phyloP scores from a whole-genome alignment of 2,888 invertebrate species.

The Campaea margaritaria region DNA sequence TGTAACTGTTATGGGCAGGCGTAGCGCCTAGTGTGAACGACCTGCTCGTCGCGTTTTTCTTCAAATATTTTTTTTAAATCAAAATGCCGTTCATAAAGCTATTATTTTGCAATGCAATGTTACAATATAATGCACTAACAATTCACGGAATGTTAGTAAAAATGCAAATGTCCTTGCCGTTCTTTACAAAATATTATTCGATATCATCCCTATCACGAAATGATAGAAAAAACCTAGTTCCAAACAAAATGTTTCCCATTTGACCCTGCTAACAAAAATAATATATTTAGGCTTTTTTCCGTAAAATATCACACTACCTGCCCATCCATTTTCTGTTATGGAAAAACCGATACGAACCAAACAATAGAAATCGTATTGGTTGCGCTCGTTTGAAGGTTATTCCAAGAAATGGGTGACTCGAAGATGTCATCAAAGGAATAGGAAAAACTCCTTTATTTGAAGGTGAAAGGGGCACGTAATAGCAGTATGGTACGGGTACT shows the following conservation, averaged over 20 bases:
- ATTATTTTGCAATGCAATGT: too few relatives aligned
- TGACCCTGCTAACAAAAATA: constrained; percentile 32
- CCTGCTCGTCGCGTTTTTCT: too few relatives aligned
- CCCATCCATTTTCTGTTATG: constrained; percentile 44
- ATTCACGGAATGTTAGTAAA: too few relatives aligned
- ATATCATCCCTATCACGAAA: not conserved
- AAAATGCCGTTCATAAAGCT: too few relatives aligned
- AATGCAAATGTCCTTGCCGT: too few relatives aligned
- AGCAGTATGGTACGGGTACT: constrained; percentile 11
- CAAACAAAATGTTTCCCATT: constrained; percentile 26
- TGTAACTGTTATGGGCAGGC: too few relatives aligned
- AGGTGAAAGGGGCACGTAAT: constrained; percentile 27
- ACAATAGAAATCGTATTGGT: constrained; percentile 39
- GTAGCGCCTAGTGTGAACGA: too few relatives aligned
- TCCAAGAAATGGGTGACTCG: constrained; percentile 36
- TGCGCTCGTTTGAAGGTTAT: constrained; percentile 35
- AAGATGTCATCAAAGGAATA: constrained; percentile 43
- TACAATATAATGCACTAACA: too few relatives aligned
- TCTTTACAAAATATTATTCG: not conserved
- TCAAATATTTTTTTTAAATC: too few relatives aligned
- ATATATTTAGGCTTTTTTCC: constrained; percentile 35
- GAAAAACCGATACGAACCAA: constrained; percentile 44
- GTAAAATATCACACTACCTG: constrained; percentile 41
- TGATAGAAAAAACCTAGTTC: constrained; percentile 20
- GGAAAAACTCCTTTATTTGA: constrained; percentile 36